phyloP scores from a whole-genome alignment of 2,888 invertebrate genomes.

The Steromphala cineraria region DNA sequence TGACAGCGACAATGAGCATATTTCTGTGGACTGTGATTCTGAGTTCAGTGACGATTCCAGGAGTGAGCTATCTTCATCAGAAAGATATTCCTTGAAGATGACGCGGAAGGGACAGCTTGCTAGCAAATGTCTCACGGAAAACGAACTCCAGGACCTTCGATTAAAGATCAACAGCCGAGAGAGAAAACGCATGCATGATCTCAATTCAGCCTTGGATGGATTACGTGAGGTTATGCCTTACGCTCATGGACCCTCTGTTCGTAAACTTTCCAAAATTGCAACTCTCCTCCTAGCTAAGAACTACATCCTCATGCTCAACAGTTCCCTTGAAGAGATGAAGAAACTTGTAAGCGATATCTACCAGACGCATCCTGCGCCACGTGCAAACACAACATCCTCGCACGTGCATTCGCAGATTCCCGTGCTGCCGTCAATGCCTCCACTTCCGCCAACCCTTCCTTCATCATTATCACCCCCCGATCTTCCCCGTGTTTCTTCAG shows the following conservation, averaged over 20 bases:
- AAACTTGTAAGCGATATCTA: conserved; percentile 72
- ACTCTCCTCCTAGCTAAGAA: conserved; percentile 73
- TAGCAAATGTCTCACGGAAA: conserved; percentile 51
- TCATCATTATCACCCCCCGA: conserved; percentile 12
- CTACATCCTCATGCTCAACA: conserved; percentile 73
- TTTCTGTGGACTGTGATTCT: conserved; percentile 19
- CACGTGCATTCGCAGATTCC: conserved; percentile 21
- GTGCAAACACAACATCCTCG: conserved; percentile 20
- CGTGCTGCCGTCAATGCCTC: conserved; percentile 33
- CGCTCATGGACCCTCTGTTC: conserved; percentile 73
- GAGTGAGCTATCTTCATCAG: background rate
- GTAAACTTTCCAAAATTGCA: conserved; percentile 74
- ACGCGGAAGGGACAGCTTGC: conserved; percentile 32
- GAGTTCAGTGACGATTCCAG: background rate
- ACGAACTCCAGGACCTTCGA: conserved; percentile 68
- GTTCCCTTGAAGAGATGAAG: conserved; percentile 74
- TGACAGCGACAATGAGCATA: conserved; percentile 18
- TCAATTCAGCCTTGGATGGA: conserved; percentile 76
- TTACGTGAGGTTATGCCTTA: conserved; percentile 75
- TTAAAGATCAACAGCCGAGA: conserved; percentile 77
- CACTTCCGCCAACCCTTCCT: conserved; percentile 14
- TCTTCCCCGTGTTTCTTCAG: conserved; percentile 16
- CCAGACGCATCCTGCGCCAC: conserved; percentile 47
- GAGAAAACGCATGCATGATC: conserved; percentile 77
- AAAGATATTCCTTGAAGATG: conserved; percentile 2